Percentiles rank a stretch among this genome's conserved stretches.
phyloP scores from a whole-genome alignment of 1,140 invertebrate genomes.

The Hermetia illucens region DNA sequence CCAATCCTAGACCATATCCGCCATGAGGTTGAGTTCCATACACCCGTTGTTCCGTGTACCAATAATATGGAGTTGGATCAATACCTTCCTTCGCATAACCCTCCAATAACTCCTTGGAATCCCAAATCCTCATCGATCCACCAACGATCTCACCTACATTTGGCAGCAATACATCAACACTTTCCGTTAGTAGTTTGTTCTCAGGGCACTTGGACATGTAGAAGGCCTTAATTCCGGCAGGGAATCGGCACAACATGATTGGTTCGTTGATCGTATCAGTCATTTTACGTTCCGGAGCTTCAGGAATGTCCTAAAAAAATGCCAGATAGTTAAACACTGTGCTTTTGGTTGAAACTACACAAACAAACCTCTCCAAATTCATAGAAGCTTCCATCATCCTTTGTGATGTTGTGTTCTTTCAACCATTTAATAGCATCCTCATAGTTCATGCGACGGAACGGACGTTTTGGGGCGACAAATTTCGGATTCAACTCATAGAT shows the following conservation, averaged over 20 bases:
- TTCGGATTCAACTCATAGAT: slow-evolving; percentile 86
- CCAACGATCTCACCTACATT: slow-evolving; percentile 98
- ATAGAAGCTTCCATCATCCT: slow-evolving; percentile 93
- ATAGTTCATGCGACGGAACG: slow-evolving; percentile 93
- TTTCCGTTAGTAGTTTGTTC: slow-evolving; percentile 80
- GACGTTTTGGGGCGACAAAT: slow-evolving; percentile 75
- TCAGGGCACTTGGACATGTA: slow-evolving; percentile 91
- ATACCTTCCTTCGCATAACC: slow-evolving; percentile 81
- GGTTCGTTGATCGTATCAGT: slow-evolving; percentile 94
- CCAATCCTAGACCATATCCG: slow-evolving; percentile 94
- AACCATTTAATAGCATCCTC: slow-evolving; percentile 88
- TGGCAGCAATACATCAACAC: slow-evolving; percentile 91
- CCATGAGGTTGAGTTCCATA: slow-evolving; percentile 94
- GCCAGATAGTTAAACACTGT: background rate
- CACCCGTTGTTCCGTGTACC: slow-evolving; percentile 96
- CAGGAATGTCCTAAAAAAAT: slow-evolving; percentile 80
- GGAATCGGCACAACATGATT: slow-evolving; percentile 91
- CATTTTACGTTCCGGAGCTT: slow-evolving; percentile 98
- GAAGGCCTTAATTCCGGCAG: slow-evolving; percentile 92
- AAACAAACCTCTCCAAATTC: slow-evolving; percentile 86
- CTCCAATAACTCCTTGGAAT: slow-evolving; percentile 76
- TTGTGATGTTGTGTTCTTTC: slow-evolving; percentile 84
- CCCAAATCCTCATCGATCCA: slow-evolving; percentile 96
- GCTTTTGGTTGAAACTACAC: slow-evolving; percentile 2
- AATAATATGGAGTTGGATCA: slow-evolving; percentile 90